phyloP scores from a whole-genome alignment of 2,888 invertebrate species.

The Clitarchus hookeri region DNA sequence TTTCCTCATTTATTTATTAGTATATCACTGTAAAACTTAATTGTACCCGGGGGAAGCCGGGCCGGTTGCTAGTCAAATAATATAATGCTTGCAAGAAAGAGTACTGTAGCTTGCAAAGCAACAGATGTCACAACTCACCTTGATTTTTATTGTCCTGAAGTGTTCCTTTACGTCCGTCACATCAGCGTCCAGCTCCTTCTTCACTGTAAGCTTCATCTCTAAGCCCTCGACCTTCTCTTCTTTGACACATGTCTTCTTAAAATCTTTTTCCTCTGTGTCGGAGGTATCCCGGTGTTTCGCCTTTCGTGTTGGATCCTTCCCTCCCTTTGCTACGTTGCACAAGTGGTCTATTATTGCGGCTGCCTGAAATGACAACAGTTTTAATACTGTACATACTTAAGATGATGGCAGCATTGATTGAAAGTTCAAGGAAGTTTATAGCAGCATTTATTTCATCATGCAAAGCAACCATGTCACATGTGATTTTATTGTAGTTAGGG shows the following conservation, averaged over 20 bases:
- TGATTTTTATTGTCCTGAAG: not conserved
- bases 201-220: constrained; percentile 6
- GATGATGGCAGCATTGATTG: too few relatives aligned
- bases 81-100: too few relatives aligned
- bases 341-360: constrained; percentile 63
- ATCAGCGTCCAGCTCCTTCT: constrained; percentile 22
- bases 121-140: constrained; percentile 5
- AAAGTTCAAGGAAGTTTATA: too few relatives aligned
- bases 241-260: constrained; percentile 17
- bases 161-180: not conserved
- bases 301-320: not conserved
- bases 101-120: too few relatives aligned
- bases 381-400: too few relatives aligned
- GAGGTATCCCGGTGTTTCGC: constrained; percentile 26
- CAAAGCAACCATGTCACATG: too few relatives aligned
- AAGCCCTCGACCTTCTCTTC: constrained; percentile 16
- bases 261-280: constrained; percentile 32
- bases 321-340: constrained; percentile 51
- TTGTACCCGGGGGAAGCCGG: too few relatives aligned
- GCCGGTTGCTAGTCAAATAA: too few relatives aligned
- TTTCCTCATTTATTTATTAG: too few relatives aligned
- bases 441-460: too few relatives aligned
- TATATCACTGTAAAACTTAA: too few relatives aligned
- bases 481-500: too few relatives aligned
- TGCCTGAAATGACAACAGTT: constrained; percentile 52